These are phyloP conservation scores for Acleris literana DNA, from an alignment of 2,888 invertebrate genomes.

Conservation along the genomic window DNA sequence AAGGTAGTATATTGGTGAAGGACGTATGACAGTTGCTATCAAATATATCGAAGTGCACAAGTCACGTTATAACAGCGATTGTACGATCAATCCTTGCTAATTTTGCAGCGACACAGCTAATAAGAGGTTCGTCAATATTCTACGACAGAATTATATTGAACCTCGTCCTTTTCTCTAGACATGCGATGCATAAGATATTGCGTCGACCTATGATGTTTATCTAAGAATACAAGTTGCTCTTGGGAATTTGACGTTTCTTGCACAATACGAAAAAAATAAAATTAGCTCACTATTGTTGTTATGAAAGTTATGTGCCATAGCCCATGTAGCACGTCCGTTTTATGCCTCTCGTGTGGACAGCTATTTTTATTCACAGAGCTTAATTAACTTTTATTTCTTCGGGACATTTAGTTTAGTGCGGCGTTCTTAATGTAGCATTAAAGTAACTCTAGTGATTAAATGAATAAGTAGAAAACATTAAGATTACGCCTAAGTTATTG, in stretches of 20 bases:
- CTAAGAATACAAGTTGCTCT: too few species aligned
- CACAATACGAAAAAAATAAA: too few species aligned
- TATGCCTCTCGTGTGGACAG: slow-evolving; percentile 1
- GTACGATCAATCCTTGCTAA: too few species aligned
- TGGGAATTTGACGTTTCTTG: too few species aligned
- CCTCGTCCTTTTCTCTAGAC: not conserved
- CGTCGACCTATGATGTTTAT: not conserved
- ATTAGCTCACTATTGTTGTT: too few species aligned
- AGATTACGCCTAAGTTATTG: not conserved
- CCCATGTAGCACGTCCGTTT: slow-evolving; percentile 14
- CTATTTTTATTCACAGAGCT: slow-evolving; percentile 18
- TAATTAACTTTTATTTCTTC: slow-evolving; percentile 19
- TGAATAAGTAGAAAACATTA: slow-evolving; percentile 9
- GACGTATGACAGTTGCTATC: too few species aligned
- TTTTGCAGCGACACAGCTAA: not conserved
- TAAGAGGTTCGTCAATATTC: slow-evolving; percentile 16
- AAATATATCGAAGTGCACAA: too few species aligned
- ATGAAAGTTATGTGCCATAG: slow-evolving; percentile 6
- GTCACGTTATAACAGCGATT: too few species aligned
- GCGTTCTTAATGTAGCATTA: slow-evolving; percentile 24
- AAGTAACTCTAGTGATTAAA: slow-evolving; percentile 20
- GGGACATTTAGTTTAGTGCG: slow-evolving; percentile 15
- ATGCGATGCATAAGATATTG: not conserved
- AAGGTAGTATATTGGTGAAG: too few species aligned
- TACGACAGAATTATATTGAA: not conserved